Percentiles rank a stretch among this genome's conserved stretches.
phyloP scores from a whole-genome alignment of 2,888 invertebrate species.

The Drosophila mettleri region DNA sequence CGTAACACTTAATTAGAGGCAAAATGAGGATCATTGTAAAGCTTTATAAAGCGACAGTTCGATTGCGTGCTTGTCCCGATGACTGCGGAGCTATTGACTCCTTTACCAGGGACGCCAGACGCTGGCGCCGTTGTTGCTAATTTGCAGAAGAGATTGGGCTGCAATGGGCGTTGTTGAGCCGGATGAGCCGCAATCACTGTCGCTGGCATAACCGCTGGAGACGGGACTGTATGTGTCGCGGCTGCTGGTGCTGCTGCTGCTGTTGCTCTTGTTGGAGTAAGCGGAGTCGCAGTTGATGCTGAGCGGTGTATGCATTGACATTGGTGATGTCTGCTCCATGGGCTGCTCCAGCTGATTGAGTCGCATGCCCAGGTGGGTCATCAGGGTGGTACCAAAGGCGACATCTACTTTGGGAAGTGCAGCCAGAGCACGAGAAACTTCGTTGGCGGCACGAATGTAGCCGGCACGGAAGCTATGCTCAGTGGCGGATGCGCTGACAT shows the following conservation, averaged over 20 bases:
- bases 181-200: conserved; percentile 70
- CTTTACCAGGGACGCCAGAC: conserved; percentile 84
- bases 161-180: conserved; percentile 49
- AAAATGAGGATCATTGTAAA: conserved; percentile 79
- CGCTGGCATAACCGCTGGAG: conserved; percentile 84
- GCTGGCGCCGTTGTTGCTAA: conserved; percentile 60
- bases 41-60: conserved; percentile 71
- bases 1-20: conserved; percentile 65
- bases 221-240: conserved; percentile 79
- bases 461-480: conserved; percentile 92
- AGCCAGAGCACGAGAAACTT: conserved; percentile 94
- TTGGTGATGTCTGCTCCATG: conserved; percentile 48
- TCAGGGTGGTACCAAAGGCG: conserved; percentile 92
- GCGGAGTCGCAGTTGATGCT: conserved; percentile 67
- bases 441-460: conserved; percentile 95
- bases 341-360: conserved; percentile 87
- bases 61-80: conserved; percentile 68
- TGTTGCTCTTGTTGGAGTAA: conserved; percentile 18
- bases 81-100: not conserved
- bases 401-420: conserved; percentile 94
- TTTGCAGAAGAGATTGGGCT: conserved; percentile 67
- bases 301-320: conserved; percentile 65
- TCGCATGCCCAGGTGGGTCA: conserved; percentile 95
- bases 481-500: conserved; percentile 18
- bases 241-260: conserved; percentile 46